These are phyloP conservation scores for Amiota mariae DNA, from an alignment of 2,888 invertebrate species.

Conservation along the genomic window DNA sequence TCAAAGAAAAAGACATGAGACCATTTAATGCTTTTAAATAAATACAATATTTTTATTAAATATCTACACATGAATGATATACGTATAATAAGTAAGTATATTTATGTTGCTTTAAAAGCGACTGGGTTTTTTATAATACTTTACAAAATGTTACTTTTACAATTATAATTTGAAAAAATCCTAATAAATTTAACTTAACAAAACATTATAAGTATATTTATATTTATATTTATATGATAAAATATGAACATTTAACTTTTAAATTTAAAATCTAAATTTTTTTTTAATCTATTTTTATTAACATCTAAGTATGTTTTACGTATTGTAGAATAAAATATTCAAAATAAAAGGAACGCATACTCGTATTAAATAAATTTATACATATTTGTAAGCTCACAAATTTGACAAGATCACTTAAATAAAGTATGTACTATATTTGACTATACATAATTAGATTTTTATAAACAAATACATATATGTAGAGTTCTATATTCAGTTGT, in stretches of 20 bases:
- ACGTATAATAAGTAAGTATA: not conserved
- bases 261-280: constrained; percentile 23
- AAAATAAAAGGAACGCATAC: constrained; percentile 45
- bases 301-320: too few species aligned
- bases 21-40: not conserved
- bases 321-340: constrained; percentile 30
- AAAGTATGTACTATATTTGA: constrained; percentile 25
- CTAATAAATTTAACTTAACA: constrained; percentile 34
- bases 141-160: constrained; percentile 11
- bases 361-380: constrained; percentile 33
- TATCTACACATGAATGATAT: too few species aligned
- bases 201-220: constrained; percentile 31
- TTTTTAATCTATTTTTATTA: constrained; percentile 22
- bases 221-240: constrained; percentile 28
- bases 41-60: constrained; percentile 14
- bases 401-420: constrained; percentile 10
- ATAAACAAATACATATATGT: constrained; percentile 19
- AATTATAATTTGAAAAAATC: not conserved
- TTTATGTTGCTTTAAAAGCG: constrained; percentile 6
- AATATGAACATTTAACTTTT: constrained; percentile 27
- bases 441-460: constrained; percentile 43
- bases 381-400: not conserved
- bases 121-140: constrained; percentile 23
- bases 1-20: too few species aligned
- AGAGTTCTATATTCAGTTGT: constrained; percentile 33